These are phyloP conservation scores for Illadopsis cleaveri DNA, from an alignment of 2,113 vertebrate genomes.

Conservation along the genomic window DNA sequence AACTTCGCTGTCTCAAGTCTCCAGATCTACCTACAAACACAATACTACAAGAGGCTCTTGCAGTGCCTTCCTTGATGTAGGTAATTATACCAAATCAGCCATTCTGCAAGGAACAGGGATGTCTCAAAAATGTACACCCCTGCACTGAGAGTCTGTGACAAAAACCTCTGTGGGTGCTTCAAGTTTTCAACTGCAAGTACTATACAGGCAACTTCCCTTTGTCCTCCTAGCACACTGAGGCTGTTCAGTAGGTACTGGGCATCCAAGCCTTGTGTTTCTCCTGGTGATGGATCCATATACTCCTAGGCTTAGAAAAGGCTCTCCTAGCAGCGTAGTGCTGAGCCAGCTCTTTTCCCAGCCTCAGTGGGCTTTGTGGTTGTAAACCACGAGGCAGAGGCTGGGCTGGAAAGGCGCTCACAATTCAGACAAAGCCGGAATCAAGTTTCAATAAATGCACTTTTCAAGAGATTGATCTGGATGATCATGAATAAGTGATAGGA, in stretches of 20 bases:
- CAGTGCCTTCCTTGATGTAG: background rate
- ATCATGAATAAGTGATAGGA: constrained; percentile 72
- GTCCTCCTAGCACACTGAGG: background rate
- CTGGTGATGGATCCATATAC: rapidly evolving
- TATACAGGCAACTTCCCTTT: background rate
- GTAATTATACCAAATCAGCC: background rate
- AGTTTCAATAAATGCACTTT: constrained; percentile 69
- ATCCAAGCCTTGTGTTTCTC: background rate
- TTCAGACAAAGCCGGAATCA: constrained; percentile 35
- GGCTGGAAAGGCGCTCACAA: background rate
- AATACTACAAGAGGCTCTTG: background rate
- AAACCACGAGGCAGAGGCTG: background rate
- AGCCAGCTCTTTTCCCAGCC: background rate
- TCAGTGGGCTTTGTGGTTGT: constrained; percentile 1
- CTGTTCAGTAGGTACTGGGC: background rate
- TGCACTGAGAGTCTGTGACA: background rate
- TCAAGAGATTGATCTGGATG: constrained; percentile 55
- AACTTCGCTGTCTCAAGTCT: background rate
- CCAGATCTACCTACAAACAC: background rate
- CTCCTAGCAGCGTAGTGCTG: background rate
- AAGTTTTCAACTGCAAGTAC: background rate
- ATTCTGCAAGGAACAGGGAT: background rate
- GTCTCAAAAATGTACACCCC: background rate
- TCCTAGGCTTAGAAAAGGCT: background rate
- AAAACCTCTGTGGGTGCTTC: background rate